phyloP scores from a whole-genome alignment of 2,113 vertebrate genomes.

The Myiagra hebetior region DNA sequence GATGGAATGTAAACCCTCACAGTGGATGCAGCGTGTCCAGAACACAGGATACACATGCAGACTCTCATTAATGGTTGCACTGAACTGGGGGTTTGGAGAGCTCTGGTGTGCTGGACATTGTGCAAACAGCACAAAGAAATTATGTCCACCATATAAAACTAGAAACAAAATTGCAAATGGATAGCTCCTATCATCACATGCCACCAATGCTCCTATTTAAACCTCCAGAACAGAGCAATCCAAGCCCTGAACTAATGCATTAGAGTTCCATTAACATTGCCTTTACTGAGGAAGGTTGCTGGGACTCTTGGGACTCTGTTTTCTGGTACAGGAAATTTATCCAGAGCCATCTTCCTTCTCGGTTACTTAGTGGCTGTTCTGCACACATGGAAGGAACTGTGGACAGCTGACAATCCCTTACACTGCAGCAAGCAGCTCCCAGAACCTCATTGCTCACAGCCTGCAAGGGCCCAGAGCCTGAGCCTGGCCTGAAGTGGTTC shows the following conservation, averaged over 20 bases:
- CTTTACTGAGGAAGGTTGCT: not conserved
- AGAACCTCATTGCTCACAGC: not conserved
- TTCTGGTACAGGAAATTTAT: not conserved
- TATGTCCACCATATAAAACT: not conserved
- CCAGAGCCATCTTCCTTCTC: not conserved
- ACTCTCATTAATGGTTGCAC: not conserved
- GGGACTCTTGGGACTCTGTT: not conserved
- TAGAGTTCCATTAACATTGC: not conserved
- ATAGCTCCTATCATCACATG: not conserved
- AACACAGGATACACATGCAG: accelerated
- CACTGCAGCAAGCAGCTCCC: not conserved
- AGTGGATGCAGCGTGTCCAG: not conserved
- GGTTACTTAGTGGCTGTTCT: not conserved
- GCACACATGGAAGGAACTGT: not conserved
- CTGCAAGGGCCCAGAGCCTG: not conserved
- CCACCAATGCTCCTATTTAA: not conserved
- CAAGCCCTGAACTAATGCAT: not conserved
- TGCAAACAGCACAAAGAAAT: not conserved
- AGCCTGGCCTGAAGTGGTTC: not conserved
- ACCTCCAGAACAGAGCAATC: not conserved
- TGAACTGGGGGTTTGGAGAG: not conserved
- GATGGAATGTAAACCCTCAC: not conserved
- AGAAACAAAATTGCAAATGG: not conserved
- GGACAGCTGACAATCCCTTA: not conserved
- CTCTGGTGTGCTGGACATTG: not conserved